Evolutionary conservation across 2,888 invertebrate species (phyloP), one percentile per base, ranked within the genome.

Genomic region (Heliconius sara): DNA sequence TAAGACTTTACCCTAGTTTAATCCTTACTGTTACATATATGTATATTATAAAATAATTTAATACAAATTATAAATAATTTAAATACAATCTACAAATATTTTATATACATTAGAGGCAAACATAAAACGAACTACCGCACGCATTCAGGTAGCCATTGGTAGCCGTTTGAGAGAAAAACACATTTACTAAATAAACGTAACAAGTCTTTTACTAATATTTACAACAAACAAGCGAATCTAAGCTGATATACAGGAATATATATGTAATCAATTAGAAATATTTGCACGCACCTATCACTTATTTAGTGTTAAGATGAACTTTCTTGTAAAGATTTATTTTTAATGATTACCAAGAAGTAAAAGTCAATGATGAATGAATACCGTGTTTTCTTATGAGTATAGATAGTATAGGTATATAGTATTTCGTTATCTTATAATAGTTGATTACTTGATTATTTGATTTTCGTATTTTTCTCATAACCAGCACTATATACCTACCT

Each of bases 171-270:
- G 84, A 84, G 84, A 86, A 88, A 88, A 88, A 88, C 87, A 87
- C 88, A 87, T 87, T 86, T 84, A 88, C 87, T 85, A 84, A 86
- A 86, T 86, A 87, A 87, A 88, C 87, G 85, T 84, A 83, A 86
- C 86, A 85, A 86, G 83, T 83, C 79, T 79, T 77, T 81, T 78
- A 81, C 86, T 88, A 88, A 88, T 87, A 81, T 81, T 82, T 84
- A 82, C 80, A 80, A 82, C 83, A 86, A 87, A 88, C 87, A 87
- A 80, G 65, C 78, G 73, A 78, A 78, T 80, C 75, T 77, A 79
- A 79, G 81, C 77, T 65, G 79, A 81, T 83, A 81, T 83, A 83
- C 81, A 84, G 82, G 80, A 85, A 84, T 86, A 83, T 84, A 85
- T 84, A 85, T 84, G 82, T 84, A 85, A 82, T 79, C 80, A 85